A percentile compares a stretch with the other conserved stretches of the same genome.
These are phyloP conservation scores for Vidua chalybeata DNA, from an alignment of 2,113 vertebrate species.

Conservation along the genomic window DNA sequence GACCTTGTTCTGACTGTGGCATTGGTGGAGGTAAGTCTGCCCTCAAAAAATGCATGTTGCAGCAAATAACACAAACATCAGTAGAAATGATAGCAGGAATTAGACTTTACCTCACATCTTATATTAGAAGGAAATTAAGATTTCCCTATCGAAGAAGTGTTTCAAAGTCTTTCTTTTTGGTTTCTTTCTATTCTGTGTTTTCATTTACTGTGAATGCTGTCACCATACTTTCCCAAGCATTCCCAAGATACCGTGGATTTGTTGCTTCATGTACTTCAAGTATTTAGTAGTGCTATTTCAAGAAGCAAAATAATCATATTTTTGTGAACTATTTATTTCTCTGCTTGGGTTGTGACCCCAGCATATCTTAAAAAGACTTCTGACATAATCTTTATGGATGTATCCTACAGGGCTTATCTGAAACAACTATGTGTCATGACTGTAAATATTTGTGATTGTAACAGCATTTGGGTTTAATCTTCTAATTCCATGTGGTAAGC, in stretches of 20 bases:
- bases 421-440: not conserved
- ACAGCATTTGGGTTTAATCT: not conserved
- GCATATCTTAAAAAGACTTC: not conserved
- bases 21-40: slow-evolving; percentile 84
- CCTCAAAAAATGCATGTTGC: not conserved
- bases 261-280: not conserved
- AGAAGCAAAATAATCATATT: not conserved
- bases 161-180: not conserved
- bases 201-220: not conserved
- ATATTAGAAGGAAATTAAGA: not conserved
- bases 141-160: not conserved
- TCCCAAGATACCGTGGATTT: not conserved
- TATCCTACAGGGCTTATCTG: not conserved
- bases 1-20: slow-evolving; percentile 89
- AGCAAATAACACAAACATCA: not conserved
- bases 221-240: not conserved
- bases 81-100: not conserved
- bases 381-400: not conserved
- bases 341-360: not conserved
- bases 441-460: not conserved
- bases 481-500: not conserved
- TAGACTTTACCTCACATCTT: not conserved
- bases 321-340: not conserved
- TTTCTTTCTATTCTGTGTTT: not conserved
- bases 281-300: not conserved